Base-by-base conservation (phyloP, 2,888 invertebrate genomes). In the Thymelicus acteon region DNA sequence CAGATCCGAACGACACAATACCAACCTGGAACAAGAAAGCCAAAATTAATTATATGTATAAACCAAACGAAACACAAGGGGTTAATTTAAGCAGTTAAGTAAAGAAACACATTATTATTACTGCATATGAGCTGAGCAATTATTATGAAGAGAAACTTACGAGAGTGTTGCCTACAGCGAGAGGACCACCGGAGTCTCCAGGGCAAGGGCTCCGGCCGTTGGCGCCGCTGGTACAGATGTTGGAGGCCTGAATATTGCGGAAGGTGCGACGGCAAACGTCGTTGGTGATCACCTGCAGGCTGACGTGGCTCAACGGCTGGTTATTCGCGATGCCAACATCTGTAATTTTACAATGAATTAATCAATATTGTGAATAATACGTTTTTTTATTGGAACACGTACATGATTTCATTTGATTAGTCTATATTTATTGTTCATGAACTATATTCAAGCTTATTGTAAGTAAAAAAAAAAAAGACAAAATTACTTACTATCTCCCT, bases 291-390 rank as follows among this genome's bases (percentile, higher is more conserved):
- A 89, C 71, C 1, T 74, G 73, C 12, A 90, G 69, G 4, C 7
- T 82, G 67, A 93, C 92, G 68, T 89, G 92, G 75, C 92, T 91
- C 75, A 91, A 83, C 40, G 76, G 73, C 77, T 88, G 87, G 69
- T 75, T 74, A 77, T 77, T 74, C 62, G 78, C 37, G 80, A 89
- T 85, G 8, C 78, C 74, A 2, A 73, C 62, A 8, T 54, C 89
- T 89, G 78, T 15, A 65, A 57, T 10, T 13, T 52, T 19, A 52
- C 6, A 19, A 19, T 15, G 12, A 19, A 19, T 19, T 8, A 52
- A 12, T 44, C 8, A 44, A 44, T 8, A 44, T 12, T 1, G 31
- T 31, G 31, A 31, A 31, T 31, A 31, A 31, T 31, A 31, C 31
- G 31, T 3, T 31, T 31, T 31, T 31, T 3, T 31, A 31, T 31